Conservation (phyloP, 2,888 invertebrate species). For the Drosophila picticornis region DNA sequence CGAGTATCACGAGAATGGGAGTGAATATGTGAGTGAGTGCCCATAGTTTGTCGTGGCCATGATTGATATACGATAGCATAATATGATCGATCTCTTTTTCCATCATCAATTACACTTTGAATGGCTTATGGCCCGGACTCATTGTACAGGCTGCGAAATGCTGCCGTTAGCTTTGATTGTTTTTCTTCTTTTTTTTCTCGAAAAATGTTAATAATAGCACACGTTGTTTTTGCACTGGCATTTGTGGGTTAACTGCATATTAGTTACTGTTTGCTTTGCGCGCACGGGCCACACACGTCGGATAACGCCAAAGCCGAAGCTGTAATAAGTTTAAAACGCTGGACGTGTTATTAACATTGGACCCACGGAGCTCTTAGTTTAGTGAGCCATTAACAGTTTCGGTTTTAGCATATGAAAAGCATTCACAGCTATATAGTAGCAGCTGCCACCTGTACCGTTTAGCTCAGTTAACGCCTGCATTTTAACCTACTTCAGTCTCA, state of each 20-base stretch:
- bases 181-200: conserved; percentile 11
- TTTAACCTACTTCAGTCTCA: conserved; percentile 46
- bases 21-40: conserved; percentile 29
- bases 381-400: conserved; percentile 61
- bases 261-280: conserved; percentile 66
- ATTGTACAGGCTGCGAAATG: conserved; percentile 45
- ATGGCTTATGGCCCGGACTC: conserved; percentile 65
- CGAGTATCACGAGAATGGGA: conserved; percentile 24
- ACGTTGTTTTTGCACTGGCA: conserved; percentile 59
- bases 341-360: conserved; percentile 57
- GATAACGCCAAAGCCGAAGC: conserved; percentile 6
- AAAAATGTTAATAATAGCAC: conserved; percentile 73
- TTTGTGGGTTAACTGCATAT: conserved; percentile 81
- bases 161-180: conserved; percentile 64
- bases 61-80: conserved; percentile 80
- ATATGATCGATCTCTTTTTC: conserved; percentile 80
- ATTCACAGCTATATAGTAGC: conserved; percentile 15
- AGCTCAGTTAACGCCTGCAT: conserved; percentile 57
- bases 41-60: conserved; percentile 76
- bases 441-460: conserved; percentile 33
- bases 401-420: conserved; percentile 43
- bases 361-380: conserved; percentile 33
- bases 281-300: conserved; percentile 56
- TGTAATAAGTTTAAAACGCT: conserved; percentile 37
- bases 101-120: conserved; percentile 80